Evolutionary conservation across 2,113 vertebrate genomes (phyloP).

Genomic region (Myodes glareolus): DNA sequence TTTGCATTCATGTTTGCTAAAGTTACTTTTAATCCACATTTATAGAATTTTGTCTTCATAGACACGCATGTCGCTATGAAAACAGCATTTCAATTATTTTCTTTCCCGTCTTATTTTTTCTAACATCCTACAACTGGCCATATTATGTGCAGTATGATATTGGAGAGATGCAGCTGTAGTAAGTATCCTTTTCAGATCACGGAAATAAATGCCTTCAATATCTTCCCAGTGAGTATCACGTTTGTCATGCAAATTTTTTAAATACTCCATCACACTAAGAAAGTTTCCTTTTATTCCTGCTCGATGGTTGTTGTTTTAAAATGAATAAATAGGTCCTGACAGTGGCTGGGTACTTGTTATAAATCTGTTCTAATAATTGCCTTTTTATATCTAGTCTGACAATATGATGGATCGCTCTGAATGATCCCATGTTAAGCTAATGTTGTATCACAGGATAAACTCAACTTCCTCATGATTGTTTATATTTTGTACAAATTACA

Average conservation of each 20-base stretch:
- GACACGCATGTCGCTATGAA: background rate
- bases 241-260: slow-evolving; percentile 20
- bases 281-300: slow-evolving; percentile 38
- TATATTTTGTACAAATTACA: background rate
- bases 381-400: slow-evolving; percentile 21
- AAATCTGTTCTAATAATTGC: background rate
- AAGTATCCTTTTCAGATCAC: background rate
- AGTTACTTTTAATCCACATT: background rate
- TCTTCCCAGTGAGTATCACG: background rate
- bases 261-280: slow-evolving; percentile 11
- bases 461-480: background rate
- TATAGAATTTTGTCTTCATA: background rate
- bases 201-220: background rate
- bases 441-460: background rate
- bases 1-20: background rate
- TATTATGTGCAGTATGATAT: background rate
- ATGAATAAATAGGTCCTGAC: slow-evolving; percentile 20
- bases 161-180: background rate
- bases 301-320: background rate
- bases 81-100: background rate
- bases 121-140: background rate
- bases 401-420: background rate
- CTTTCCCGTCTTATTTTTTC: slow-evolving; percentile 15
- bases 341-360: background rate
- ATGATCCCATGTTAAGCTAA: background rate